Base-by-base conservation (phyloP, 1,140 invertebrate species). In the Arion vulgaris region DNA sequence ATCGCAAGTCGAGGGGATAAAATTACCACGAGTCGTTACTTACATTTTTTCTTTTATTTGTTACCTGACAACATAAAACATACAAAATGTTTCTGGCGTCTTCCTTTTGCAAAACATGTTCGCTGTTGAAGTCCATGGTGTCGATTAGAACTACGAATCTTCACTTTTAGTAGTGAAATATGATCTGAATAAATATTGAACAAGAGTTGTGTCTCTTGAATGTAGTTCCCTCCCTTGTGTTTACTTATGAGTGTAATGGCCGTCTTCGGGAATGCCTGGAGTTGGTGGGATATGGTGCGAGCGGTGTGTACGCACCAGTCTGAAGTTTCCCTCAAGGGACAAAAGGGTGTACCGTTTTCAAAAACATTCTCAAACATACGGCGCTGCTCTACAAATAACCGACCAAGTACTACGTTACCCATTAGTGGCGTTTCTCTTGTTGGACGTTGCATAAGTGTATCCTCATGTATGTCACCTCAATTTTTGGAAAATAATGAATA, bases 131-230 rank as follows among this genome's bases (percentile, higher is more conserved):
- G 9, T 72, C 17, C 28, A 72, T 11, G 69, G 2, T 13, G 26
- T 15, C 7, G 15, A 19, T 34, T 9, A 36, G 39, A 36, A 17
- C 9, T 15, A 38, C 2, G 69, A 36, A 17, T 36, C 26, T 7
- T 11, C 5, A 32, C 34, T 41, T 15, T 7, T 38, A 32, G 28
- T 15, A 75, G 49, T 49, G 73, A 75, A 75, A 75, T 51, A 41
- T 32, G 39, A 75, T 75, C 73, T 75, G 73, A 32, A 41, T 39
- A 75, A 75, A 75, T 75, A 75, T 75, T 75, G 73, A 51, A 38
- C 73, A 32, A 75, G 73, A 75, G 73, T 75, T 75, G 73, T 75
- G n/a, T 75, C 73, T 41, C 49, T 32, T 75, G 73, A 75, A 75
- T 49, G 15, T 28, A 75, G 73, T 75, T 75, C 39, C 73, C 39